Percentiles rank a stretch among this genome's conserved stretches.
Conservation (phyloP, 37 sponge, comb jelly and placozoan species). For the Geodia barretti region DNA sequence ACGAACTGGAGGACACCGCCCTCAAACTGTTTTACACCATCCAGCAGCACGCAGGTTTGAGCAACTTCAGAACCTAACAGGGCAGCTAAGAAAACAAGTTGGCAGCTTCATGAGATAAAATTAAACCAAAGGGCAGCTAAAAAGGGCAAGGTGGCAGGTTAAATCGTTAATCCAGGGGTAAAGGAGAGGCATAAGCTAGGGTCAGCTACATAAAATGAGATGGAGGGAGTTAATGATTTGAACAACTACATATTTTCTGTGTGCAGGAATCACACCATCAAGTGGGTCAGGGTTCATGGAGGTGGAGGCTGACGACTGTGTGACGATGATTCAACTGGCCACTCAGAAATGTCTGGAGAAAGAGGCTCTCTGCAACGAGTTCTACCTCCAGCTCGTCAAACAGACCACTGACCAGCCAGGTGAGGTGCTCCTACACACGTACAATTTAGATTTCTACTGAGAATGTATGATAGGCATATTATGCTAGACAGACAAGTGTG, state of each 20-base stretch:
- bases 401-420: slow-evolving; percentile 98
- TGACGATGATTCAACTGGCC: slow-evolving; percentile 81
- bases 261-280: slow-evolving; percentile 72
- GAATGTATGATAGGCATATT: neutral
- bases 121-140: neutral
- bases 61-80: neutral
- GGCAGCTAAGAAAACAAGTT: no score
- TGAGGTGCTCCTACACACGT: neutral
- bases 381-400: slow-evolving; percentile 93
- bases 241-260: no score
- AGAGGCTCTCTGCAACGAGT: slow-evolving; percentile 93
- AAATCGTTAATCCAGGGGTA: neutral
- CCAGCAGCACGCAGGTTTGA: slow-evolving; percentile 74
- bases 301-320: slow-evolving; percentile 66
- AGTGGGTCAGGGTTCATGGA: slow-evolving; percentile 70
- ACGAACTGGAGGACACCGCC: slow-evolving; percentile 78
- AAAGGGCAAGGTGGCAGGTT: slow-evolving; percentile 2
- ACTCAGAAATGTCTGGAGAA: slow-evolving; percentile 92
- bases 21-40: slow-evolving; percentile 86
- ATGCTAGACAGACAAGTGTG: neutral
- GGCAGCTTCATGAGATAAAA: no score
- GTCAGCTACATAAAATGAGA: no score
- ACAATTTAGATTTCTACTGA: no score
- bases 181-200: neutral
- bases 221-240: no score